phyloP scores from a whole-genome alignment of 2,113 vertebrate species.

The Cariama cristata region DNA sequence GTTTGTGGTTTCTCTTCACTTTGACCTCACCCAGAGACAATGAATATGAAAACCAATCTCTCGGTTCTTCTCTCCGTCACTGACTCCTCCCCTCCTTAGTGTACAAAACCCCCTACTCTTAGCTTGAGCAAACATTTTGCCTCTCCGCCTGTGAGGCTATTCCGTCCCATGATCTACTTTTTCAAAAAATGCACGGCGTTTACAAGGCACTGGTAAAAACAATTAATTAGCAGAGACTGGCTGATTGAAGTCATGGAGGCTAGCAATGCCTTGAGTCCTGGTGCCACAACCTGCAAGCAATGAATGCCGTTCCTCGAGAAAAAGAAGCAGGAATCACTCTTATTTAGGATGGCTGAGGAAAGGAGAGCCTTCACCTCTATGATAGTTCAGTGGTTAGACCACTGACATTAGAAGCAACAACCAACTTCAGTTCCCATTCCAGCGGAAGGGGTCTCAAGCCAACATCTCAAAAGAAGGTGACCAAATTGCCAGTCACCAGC shows the following conservation, averaged over 20 bases:
- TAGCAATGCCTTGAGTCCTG: neutral
- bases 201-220: neutral
- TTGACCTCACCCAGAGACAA: neutral
- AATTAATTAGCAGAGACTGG: neutral
- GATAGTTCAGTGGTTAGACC: neutral
- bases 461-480: neutral
- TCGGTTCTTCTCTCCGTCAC: neutral
- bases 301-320: neutral
- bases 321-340: neutral
- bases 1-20: neutral
- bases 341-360: neutral
- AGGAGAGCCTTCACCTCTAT: neutral
- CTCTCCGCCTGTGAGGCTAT: neutral
- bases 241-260: neutral
- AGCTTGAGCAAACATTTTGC: neutral
- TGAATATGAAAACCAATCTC: neutral
- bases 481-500: neutral
- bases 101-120: neutral
- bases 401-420: neutral
- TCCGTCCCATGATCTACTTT: neutral
- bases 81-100: neutral
- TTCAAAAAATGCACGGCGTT: neutral
- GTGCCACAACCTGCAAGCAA: neutral
- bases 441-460: neutral
- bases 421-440: neutral